A percentile compares a stretch with the other conserved stretches of the same genome.
phyloP scores from a whole-genome alignment of 1,140 invertebrate species.

The Fopius arisanus region DNA sequence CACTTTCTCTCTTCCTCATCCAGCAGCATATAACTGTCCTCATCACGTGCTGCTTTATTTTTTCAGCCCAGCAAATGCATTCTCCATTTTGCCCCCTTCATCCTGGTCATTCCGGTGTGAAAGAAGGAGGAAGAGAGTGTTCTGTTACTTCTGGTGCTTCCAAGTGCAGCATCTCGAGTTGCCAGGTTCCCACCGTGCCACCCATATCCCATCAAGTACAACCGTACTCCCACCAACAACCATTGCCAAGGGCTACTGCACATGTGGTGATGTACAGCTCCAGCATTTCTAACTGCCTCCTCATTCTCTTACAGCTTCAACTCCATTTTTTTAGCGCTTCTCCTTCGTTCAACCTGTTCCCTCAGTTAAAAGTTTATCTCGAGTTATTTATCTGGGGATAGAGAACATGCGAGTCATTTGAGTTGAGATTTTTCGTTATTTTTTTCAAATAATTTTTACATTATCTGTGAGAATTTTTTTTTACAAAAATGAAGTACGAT shows the following conservation, averaged over 20 bases:
- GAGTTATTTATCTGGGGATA: background rate
- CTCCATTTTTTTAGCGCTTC: background rate
- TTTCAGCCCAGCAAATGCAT: background rate
- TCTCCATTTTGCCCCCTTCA: background rate
- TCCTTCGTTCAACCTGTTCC: background rate
- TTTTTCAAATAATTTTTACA: background rate
- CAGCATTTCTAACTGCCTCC: background rate
- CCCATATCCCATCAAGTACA: constrained; percentile 36
- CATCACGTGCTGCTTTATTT: background rate
- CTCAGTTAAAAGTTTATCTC: background rate
- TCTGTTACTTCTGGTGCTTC: background rate
- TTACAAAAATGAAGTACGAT: too few species aligned
- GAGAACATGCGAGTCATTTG: background rate
- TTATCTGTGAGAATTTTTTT: too few species aligned
- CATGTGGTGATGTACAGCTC: constrained; percentile 8
- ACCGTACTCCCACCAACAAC: background rate
- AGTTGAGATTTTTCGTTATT: background rate
- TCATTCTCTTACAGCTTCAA: background rate
- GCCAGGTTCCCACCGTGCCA: constrained; percentile 27
- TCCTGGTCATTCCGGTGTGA: background rate
- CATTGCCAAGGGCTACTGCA: background rate
- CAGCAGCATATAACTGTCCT: background rate
- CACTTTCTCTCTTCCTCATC: constrained; percentile 34
- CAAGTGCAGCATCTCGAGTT: constrained; percentile 47
- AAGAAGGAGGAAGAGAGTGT: background rate